phyloP scores from a whole-genome alignment of 2,113 vertebrate species.

The Circaetus cinerascens region DNA sequence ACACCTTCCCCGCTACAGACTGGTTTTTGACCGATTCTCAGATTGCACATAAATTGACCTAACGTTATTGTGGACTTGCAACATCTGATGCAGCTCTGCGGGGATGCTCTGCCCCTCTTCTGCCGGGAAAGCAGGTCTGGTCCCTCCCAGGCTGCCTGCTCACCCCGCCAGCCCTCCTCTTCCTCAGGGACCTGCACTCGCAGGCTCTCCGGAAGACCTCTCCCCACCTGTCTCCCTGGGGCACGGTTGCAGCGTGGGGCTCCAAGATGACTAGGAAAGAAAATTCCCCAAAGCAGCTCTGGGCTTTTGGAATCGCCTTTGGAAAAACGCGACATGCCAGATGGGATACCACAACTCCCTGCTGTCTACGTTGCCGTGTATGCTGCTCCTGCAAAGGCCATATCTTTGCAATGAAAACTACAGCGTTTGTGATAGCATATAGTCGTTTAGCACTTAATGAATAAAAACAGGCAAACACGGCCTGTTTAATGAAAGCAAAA shows the following conservation, averaged over 20 bases:
- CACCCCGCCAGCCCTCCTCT: neutral
- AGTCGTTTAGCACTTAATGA: neutral
- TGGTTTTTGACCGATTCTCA: neutral
- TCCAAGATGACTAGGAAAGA: neutral
- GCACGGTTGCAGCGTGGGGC: accelerated
- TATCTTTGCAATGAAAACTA: accelerated
- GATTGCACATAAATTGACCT: neutral
- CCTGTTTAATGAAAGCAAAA: neutral
- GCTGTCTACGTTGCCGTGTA: neutral
- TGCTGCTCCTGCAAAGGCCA: neutral
- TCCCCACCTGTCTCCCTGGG: neutral
- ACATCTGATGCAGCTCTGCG: accelerated
- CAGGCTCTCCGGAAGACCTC: accelerated
- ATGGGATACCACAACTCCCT: neutral
- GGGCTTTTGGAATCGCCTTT: neutral
- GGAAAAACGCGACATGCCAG: accelerated
- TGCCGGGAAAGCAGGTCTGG: neutral
- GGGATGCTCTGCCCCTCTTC: neutral
- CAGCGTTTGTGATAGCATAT: accelerated
- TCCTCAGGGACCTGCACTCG: neutral
- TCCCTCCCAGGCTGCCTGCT: neutral
- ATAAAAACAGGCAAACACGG: neutral
- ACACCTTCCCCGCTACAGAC: neutral
- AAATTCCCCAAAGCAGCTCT: neutral
- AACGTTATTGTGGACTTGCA: neutral